Evolutionary conservation across 1,140 invertebrate genomes (phyloP).

Genomic region (Limonius californicus): DNA sequence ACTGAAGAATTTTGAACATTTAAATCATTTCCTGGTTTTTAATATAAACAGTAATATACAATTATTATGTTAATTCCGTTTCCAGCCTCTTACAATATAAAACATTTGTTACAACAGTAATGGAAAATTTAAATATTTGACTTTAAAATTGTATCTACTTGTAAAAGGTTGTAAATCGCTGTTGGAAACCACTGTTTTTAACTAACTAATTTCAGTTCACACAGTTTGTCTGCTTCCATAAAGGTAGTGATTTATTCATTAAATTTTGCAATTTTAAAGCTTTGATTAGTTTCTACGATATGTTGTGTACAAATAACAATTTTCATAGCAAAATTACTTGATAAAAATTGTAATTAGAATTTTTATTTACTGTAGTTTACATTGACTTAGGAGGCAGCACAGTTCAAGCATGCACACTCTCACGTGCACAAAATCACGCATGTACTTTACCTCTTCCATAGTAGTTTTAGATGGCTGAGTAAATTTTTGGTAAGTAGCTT

Average conservation of each 20-base stretch:
- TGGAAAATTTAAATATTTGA: too few species aligned
- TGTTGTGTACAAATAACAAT: too few species aligned
- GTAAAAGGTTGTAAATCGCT: too few species aligned
- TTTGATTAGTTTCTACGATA: neutral
- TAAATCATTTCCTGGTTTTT: too few species aligned
- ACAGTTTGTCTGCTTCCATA: neutral
- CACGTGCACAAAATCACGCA: slow-evolving; percentile 42
- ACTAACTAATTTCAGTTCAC: neutral
- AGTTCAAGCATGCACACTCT: slow-evolving; percentile 43
- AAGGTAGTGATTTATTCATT: neutral
- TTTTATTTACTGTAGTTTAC: slow-evolving; percentile 39
- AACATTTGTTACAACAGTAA: too few species aligned
- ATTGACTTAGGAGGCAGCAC: slow-evolving; percentile 43
- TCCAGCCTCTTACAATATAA: too few species aligned
- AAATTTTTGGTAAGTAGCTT: slow-evolving; percentile 43
- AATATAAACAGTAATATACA: too few species aligned
- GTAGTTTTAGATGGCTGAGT: slow-evolving; percentile 44
- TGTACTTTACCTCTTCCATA: slow-evolving; percentile 43
- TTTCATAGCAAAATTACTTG: neutral
- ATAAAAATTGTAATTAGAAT: slow-evolving; percentile 6
- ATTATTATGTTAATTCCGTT: too few species aligned
- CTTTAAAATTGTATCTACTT: too few species aligned
- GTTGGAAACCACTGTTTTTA: too few species aligned
- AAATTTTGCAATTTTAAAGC: neutral
- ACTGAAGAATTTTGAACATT: too few species aligned